phyloP scores from a whole-genome alignment of 2,888 invertebrate genomes.

The Tenthredo distinguenda region DNA sequence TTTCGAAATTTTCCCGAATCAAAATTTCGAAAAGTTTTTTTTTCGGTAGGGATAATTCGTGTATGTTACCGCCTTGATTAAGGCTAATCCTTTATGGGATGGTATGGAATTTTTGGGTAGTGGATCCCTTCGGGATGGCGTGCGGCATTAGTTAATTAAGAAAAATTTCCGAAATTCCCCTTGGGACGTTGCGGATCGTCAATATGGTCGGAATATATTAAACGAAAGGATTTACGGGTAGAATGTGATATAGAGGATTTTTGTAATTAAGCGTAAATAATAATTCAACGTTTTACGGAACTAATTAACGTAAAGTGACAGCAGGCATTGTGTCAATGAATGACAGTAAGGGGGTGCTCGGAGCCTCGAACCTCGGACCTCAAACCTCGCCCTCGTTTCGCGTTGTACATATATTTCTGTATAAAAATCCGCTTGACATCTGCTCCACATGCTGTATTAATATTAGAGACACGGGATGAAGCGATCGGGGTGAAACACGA shows the following conservation, averaged over 20 bases:
- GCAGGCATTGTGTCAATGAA: constrained; percentile 41
- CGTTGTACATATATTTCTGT: neutral
- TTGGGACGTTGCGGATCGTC: neutral
- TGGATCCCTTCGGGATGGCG: neutral
- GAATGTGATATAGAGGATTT: constrained; percentile 1
- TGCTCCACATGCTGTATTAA: constrained; percentile 30
- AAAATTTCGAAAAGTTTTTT: too few relatives aligned
- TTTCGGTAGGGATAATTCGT: too few relatives aligned
- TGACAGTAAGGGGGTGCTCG: constrained; percentile 24
- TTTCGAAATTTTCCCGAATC: too few relatives aligned
- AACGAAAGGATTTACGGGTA: neutral
- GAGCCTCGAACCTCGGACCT: neutral
- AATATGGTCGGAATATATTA: neutral
- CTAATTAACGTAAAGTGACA: constrained; percentile 23
- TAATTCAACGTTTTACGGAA: neutral
- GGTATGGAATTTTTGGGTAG: neutral
- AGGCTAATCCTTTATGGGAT: neutral
- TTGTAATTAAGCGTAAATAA: neutral
- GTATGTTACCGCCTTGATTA: neutral
- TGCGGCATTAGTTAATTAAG: constrained; percentile 13
- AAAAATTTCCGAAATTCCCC: neutral
- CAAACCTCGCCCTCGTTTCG: neutral
- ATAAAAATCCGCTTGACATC: constrained; percentile 24
- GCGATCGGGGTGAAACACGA: constrained; percentile 16
- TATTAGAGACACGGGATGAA: constrained; percentile 27